Base-by-base conservation (phyloP, 2,113 vertebrate genomes). In the Cebidichthys violaceus region DNA sequence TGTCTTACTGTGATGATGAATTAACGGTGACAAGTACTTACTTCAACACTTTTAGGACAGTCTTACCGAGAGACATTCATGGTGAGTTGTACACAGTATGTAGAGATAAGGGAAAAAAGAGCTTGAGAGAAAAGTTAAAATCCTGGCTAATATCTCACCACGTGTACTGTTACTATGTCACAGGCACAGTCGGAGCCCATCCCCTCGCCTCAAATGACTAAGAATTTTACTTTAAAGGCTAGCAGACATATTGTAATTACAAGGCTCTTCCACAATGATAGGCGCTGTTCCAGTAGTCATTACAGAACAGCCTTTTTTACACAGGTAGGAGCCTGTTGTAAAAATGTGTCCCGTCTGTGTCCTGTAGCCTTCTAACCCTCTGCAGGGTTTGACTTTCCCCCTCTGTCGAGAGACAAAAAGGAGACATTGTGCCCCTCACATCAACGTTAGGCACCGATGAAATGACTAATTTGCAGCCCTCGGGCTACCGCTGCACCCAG, bases 381-480 rank as follows among this genome's bases (percentile, higher is more conserved):
- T 81, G 37, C 55, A 2, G 70, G 43, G 47, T 57, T 45, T 29
- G 20, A 79, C 14, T 57, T 50, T 64, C 43, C 6, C 27, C 17
- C 1, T 62, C 37, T 85, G 65, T 43, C 60, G 15, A 69, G n/a
- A 83, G 39, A 81, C 43, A 78, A 70, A 83, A 71, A 74, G 13
- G 31, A 75, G 41, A 85, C 43, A 4, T 35, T 70, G 50, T 78
- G 64, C 64, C 84, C 35, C 66, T 75, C 75, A 61, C 71, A 78
- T 79, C 59, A 79, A 59, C 77, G 76, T 50, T 33, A 70, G 60
- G 35, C 68, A 80, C 35, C 2, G 33, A 22, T 82, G 68, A 87
- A 87, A 78, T 57, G 65, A 80, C 81, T 82, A 10, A 86, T 69
- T 68, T 3, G 27, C 62, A 20, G 70, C 72, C 84, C 62, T 81